Conservation (phyloP, 2,888 invertebrate genomes). For the Tribolium freemani region DNA sequence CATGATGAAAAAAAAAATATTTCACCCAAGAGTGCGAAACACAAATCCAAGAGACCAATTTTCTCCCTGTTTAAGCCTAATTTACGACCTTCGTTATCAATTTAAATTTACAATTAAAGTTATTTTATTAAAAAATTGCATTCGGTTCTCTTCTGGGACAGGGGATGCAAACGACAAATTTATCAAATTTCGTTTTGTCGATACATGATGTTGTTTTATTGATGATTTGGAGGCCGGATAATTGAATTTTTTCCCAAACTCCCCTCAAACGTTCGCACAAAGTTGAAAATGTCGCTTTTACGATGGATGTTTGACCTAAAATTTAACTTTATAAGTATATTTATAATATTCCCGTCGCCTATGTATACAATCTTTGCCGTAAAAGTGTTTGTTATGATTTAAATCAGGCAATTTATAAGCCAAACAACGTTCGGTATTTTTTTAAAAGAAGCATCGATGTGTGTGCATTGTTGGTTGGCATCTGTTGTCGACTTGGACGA, state of each 20-base stretch:
- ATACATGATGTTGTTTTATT: slow-evolving; percentile 35
- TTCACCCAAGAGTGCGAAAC: slow-evolving; percentile 23
- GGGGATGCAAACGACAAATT: slow-evolving; percentile 17
- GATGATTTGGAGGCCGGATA: slow-evolving; percentile 35
- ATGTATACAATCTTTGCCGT: slow-evolving; percentile 44
- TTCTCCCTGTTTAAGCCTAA: slow-evolving; percentile 10
- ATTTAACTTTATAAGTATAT: slow-evolving; percentile 39
- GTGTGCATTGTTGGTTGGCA: slow-evolving; percentile 43
- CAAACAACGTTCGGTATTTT: slow-evolving; percentile 54
- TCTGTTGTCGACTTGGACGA: slow-evolving; percentile 34
- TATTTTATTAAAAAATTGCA: slow-evolving; percentile 1
- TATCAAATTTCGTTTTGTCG: slow-evolving; percentile 31
- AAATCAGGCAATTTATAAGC: slow-evolving; percentile 60
- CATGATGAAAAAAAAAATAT: slow-evolving; percentile 22
- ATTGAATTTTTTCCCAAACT: slow-evolving; percentile 26
- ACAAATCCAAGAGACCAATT: slow-evolving; percentile 26
- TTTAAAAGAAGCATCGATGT: slow-evolving; percentile 37
- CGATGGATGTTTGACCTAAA: slow-evolving; percentile 28
- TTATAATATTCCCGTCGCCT: slow-evolving; percentile 37
- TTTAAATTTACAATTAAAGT: slow-evolving; percentile 16
- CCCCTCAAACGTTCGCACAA: slow-evolving; percentile 7
- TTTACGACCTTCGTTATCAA: slow-evolving; percentile 15
- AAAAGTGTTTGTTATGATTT: slow-evolving; percentile 57
- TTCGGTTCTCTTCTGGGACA: slow-evolving; percentile 8
- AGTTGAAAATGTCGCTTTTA: slow-evolving; percentile 35